Evolutionary conservation across 2,113 vertebrate genomes (phyloP).

Genomic region (Butastur rufipennis): DNA sequence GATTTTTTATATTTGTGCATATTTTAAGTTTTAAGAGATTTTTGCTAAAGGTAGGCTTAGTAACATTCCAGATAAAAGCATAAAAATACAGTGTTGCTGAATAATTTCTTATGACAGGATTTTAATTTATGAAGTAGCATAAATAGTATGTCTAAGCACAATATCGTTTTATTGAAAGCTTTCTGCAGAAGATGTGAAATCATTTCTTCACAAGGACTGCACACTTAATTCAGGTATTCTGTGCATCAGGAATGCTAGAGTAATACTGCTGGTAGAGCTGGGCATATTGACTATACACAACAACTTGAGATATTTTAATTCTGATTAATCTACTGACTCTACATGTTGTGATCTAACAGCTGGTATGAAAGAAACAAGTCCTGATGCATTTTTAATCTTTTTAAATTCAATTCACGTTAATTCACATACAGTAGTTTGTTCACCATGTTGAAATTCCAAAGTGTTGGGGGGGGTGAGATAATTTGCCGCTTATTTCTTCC

Average conservation of each 20-base stretch:
- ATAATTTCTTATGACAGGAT: slow-evolving; percentile 1
- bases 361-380: not conserved
- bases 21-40: slow-evolving; percentile 60
- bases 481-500: not conserved
- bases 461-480: not conserved
- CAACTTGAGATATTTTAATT: not conserved
- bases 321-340: not conserved
- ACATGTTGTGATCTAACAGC: not conserved
- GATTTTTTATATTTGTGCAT: slow-evolving; percentile 54
- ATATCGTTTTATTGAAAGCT: not conserved
- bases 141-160: slow-evolving; percentile 39
- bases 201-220: slow-evolving; percentile 3
- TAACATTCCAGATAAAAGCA: slow-evolving; percentile 38
- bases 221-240: slow-evolving; percentile 21
- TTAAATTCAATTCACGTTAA: not conserved
- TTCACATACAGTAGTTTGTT: not conserved
- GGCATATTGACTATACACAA: not conserved
- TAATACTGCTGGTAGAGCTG: not conserved
- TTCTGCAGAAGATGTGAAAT: slow-evolving; percentile 11
- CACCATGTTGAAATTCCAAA: not conserved
- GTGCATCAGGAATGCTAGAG: not conserved
- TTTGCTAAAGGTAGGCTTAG: slow-evolving; percentile 31
- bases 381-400: slow-evolving; percentile 21
- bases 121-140: slow-evolving; percentile 35
- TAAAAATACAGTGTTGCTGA: slow-evolving; percentile 15